Base-by-base conservation (phyloP, 1,140 invertebrate genomes). In the Pseudomyrmex sp. region DNA sequence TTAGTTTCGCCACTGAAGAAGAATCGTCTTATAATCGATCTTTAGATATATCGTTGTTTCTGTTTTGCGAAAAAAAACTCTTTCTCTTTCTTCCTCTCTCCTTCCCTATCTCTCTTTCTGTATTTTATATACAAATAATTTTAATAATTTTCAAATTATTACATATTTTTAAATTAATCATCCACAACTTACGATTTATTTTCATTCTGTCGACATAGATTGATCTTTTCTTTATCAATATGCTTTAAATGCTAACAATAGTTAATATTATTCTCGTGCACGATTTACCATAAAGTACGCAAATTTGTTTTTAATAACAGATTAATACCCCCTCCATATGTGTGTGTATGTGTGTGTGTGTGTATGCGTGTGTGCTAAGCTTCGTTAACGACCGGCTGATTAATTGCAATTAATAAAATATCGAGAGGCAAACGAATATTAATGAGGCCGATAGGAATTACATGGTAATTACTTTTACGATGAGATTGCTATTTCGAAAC, bases 371-470 rank as follows among this genome's bases (percentile, higher is more conserved):
- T 15, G 44, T 8, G 44, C 13, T 18, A 13, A 20, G 26, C 48
- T 54, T 12, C 18, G 23, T 75, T 76, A 54, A 23, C 13, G 12
- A 69, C 12, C 4, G 23, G n/a, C 2, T 75, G 26, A 76, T 65
- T 76, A 66, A 66, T 76, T 54, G 46, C 48, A 44, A 54, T 76
- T 76, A 76, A 76, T 66, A 66, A 76, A 76, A 76, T 54, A 76
- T 76, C 61, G 61, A 76, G n/a, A 20, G 26, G n/a, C 26, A 76
- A 62, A 82, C 48, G 26, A 54, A 73, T 73, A 82, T 63, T 62
- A 59, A 76, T 62, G 58, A 73, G 44, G 44, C 26, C 23, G 35
- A 61, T 46, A 13, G 18, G 48, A 68, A 74, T 54, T 62, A 54
- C 15, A 10, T 18, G 56, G 15, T 82, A 62, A 76, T 76, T 76